A percentile compares a stretch with the other conserved stretches of the same genome.
Evolutionary conservation across 1,140 invertebrate species (phyloP).

Genomic region (Globodera rostochiensis): DNA sequence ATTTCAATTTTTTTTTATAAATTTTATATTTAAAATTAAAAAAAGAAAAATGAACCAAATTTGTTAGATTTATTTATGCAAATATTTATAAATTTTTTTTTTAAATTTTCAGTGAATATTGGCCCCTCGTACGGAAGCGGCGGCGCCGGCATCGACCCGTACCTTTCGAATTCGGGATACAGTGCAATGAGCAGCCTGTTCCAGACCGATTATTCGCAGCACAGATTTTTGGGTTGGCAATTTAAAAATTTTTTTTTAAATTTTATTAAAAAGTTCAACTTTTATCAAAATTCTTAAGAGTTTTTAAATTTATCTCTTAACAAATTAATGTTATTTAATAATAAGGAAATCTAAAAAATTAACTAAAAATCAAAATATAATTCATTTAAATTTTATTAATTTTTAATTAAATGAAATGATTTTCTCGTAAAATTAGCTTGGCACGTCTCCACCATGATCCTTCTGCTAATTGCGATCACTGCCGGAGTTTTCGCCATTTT

Average conservation of each 20-base stretch:
- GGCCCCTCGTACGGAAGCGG: not conserved
- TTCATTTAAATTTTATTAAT: not conserved
- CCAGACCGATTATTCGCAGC: slow-evolving; percentile 24
- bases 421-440: not conserved
- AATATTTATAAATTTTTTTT: not conserved
- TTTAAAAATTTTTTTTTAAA: too few relatives aligned
- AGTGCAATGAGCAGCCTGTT: slow-evolving; percentile 28
- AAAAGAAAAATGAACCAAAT: too few relatives aligned
- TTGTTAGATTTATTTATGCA: too few relatives aligned
- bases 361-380: too few relatives aligned
- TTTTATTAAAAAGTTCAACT: too few relatives aligned
- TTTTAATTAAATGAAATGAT: not conserved
- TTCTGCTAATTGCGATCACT: slow-evolving; percentile 18
- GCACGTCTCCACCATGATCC: slow-evolving; percentile 23
- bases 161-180: slow-evolving; percentile 6
- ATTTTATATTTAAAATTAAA: not conserved
- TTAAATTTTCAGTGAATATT: slow-evolving; percentile 7
- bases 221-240: slow-evolving; percentile 15
- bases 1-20: not conserved
- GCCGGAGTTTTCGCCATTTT: slow-evolving; percentile 24
- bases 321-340: not conserved
- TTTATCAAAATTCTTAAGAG: too few relatives aligned
- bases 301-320: too few relatives aligned
- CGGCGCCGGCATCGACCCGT: slow-evolving; percentile 10
- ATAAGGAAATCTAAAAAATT: too few relatives aligned